Base-by-base conservation (phyloP, 2,113 vertebrate species). In the Macheiramphus alcinus region DNA sequence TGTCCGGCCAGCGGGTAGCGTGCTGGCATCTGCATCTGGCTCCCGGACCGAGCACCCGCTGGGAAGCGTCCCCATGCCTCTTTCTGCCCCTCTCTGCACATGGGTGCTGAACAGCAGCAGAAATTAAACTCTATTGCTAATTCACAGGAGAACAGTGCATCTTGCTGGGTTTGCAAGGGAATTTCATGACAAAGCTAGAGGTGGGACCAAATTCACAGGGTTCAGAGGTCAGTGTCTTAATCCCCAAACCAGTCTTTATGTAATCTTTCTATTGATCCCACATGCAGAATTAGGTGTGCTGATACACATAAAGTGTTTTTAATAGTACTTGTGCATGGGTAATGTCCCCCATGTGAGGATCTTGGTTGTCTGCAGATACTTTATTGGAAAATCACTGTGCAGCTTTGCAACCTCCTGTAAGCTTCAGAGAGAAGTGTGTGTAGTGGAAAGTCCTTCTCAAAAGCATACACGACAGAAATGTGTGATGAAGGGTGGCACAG, bases 21-120 rank as follows among this genome's bases (percentile, higher is more conserved):
- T 56, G 18, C 16, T 56, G 32, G 36, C 5, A 1, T 19, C 55
- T 38, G 34, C 19, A 6, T 26, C 36, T 75, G 43, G 29, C 15
- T 93, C 50, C 82, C 2, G 4, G 31, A 9, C 13, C 3, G 2
- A 20, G 40, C 55, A n/a, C 3, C 16, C 3, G 1, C 22, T 2
- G 7, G 65, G 43, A 66, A 78, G 7, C 1, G 1, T 68, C 25
- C 16, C 50, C 3, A 0, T 40, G 38, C 32, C 66, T 47, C 34
- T 20, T 5, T 6, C 62, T 29, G 22, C 0, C 0, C 43, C 38
- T 43, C 43, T n/a, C 16, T 65, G 65, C 79, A 10, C 31, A 0
- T 4, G 43, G 61, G 3, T 17, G 23, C 42, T 38, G 22, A 21
- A 40, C 34, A n/a, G 68, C 9, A 53, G 63, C 38, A 63, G 56